A percentile compares a stretch with the other conserved stretches of the same genome.
Evolutionary conservation across 1,140 invertebrate genomes (phyloP).

Genomic region (Nebria ingens): DNA sequence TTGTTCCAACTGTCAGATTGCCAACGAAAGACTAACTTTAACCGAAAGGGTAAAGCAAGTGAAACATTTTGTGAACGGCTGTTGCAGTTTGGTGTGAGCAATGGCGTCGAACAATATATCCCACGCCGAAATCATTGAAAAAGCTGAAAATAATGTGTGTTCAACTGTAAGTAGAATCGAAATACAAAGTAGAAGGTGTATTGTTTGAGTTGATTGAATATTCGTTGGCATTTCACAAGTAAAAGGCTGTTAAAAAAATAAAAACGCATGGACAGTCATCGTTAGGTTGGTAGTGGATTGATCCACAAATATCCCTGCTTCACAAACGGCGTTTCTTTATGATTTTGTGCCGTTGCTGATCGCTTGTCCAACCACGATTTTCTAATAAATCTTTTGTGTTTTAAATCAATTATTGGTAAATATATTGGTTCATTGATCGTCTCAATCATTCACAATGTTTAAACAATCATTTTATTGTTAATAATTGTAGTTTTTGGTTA

Average conservation of each 20-base stretch:
- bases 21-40: too few species aligned
- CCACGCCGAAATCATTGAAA: conserved; percentile 10
- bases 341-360: neutral
- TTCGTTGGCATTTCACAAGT: neutral
- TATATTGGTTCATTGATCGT: neutral
- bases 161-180: conserved; percentile 11
- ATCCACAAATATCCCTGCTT: conserved; percentile 2
- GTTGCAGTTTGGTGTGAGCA: neutral
- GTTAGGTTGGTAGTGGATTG: neutral
- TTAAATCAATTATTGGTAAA: neutral
- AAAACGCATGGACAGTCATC: neutral
- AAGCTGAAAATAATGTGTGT: conserved; percentile 11
- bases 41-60: too few species aligned
- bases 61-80: neutral
- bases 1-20: too few species aligned
- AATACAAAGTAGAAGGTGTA: neutral
- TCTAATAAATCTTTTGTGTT: neutral
- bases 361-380: neutral
- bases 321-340: neutral
- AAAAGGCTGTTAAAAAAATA: too few species aligned
- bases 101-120: conserved; percentile 13
- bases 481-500: neutral
- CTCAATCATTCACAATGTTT: neutral
- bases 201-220: neutral
- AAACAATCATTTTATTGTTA: neutral